These are phyloP conservation scores for Typhlichthys eigenmanni DNA, from an alignment of 2,797 vertebrate species.

Conservation along the genomic window DNA sequence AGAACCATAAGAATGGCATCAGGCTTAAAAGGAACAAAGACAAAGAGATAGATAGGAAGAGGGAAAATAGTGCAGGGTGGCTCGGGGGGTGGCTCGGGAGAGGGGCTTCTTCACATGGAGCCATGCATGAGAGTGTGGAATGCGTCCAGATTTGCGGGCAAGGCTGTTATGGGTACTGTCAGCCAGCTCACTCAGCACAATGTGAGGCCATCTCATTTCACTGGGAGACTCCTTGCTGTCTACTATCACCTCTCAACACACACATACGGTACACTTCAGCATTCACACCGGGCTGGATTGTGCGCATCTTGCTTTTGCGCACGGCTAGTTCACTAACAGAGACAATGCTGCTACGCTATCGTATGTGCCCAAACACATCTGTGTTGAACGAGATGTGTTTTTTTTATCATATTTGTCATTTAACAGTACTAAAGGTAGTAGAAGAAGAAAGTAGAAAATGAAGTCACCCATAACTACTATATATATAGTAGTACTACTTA, in stretches of 20 bases:
- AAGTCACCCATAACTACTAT: too few relatives aligned
- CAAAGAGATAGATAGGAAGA: constrained; percentile 32
- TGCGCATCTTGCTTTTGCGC: too few relatives aligned
- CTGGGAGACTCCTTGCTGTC: constrained; percentile 44
- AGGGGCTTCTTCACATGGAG: constrained; percentile 48
- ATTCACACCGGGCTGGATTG: too few relatives aligned
- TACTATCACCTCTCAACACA: constrained; percentile 1
- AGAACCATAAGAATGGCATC: constrained; percentile 71
- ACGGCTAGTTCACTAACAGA: too few relatives aligned
- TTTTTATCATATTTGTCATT: too few relatives aligned
- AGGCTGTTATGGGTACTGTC: constrained; percentile 43
- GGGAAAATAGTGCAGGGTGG: constrained; percentile 12
- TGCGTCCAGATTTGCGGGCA: constrained; percentile 52
- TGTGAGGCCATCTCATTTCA: constrained; percentile 51
- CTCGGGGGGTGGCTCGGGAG: neutral
- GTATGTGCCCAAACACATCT: too few relatives aligned
- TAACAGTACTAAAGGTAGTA: too few relatives aligned
- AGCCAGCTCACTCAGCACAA: constrained; percentile 59
- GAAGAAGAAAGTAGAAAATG: too few relatives aligned
- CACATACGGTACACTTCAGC: constrained; percentile 4
- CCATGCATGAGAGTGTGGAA: constrained; percentile 47
- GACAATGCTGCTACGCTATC: too few relatives aligned
- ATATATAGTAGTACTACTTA: too few relatives aligned
- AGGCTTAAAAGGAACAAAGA: constrained; percentile 54
- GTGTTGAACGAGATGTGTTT: too few relatives aligned